Base-by-base conservation (phyloP, 2,113 vertebrate species). In the Nanger granti region DNA sequence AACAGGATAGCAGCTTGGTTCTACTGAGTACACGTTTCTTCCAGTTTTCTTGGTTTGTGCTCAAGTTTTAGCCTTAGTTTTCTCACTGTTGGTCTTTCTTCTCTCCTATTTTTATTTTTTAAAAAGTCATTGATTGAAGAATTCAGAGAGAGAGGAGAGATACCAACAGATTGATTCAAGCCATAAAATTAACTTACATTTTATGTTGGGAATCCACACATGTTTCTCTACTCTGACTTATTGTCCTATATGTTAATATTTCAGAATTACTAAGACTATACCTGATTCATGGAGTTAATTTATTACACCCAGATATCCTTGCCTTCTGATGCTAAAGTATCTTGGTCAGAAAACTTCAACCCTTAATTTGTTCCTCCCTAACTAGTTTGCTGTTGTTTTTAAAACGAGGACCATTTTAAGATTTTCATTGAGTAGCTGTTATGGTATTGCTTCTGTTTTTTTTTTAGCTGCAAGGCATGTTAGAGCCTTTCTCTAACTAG, bases 281-380 rank as follows among this genome's bases (percentile, higher is more conserved):
- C 44, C 49, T 95, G n/a, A 94, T 41, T 93, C n/a, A 82, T 7
- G 6, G 93, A 79, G 22, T 95, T 93, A 85, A 79, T 93, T 91
- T 55, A 26, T 88, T 52, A 87, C 2, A 93, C 60, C 37, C 47
- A 59, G 15, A 89, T 76, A 89, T 41, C 31, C 44, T 94, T 86
- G 11, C 62, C 64, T 85, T 92, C 79, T 97, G 37, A 24, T 90
- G 8, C 20, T 47, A 76, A 79, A 73, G 8, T 94, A 95, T 44
- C 57, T 94, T 92, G 47, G 28, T 97, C 18, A 89, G n/a, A 96
- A 93, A 96, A 93, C 85, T 92, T 93, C 34, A 87, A 7, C 14
- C 8, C 76, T 93, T 79, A 80, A 88, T 95, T 85, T 96, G 29
- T 85, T 93, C 14, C 79, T 90, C 86, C 14, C 47, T 41, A 92